Evolutionary conservation across 2,888 invertebrate genomes (phyloP), one percentile per base, ranked within the genome.

Genomic region (Zeuzera pyrina): DNA sequence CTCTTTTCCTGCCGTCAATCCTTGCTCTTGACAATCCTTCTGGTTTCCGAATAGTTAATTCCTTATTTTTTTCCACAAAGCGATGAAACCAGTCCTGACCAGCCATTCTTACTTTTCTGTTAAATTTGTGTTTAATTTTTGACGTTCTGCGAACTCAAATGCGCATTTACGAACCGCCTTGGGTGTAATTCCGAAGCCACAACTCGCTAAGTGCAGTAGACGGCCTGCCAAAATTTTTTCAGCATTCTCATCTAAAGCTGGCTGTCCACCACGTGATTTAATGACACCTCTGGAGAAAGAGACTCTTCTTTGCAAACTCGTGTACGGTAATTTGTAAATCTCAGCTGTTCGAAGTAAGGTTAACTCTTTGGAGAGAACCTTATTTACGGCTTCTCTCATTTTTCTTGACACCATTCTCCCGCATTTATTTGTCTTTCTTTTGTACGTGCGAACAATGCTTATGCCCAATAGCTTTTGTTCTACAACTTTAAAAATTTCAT

Each of bases 41-140:
- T 33, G 33, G 36, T 32, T 36, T 39, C 11, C 36, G 22, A 32
- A 39, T 39, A 34, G 23, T 34, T 16, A 32, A 31, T 10, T 39
- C n/a, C 15, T 22, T 15, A 22, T 36, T 37, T 31, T 30, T 36
- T 28, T 31, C n/a, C 16, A 29, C 15, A 28, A 35, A 36, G 11
- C 27, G 34, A 36, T 33, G 36, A 21, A 36, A 39, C 36, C 31
- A 36, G 19, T 39, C 34, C 21, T 39, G 26, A 13, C 31, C 36
- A 29, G 35, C 36, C 36, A 33, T 31, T 33, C 19, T 22, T 25
- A 15, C 14, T 28, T 12, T 15, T 28, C 13, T 30, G 24, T 28
- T 26, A 33, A 30, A 30, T 19, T 24, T 21, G 22, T 35, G 29
- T 21, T 30, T 26, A 34, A 15, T 16, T 39, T 38, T 25, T 27